Evolutionary conservation across 2,113 vertebrate species (phyloP).

Genomic region (Hymenochirus boettgeri): DNA sequence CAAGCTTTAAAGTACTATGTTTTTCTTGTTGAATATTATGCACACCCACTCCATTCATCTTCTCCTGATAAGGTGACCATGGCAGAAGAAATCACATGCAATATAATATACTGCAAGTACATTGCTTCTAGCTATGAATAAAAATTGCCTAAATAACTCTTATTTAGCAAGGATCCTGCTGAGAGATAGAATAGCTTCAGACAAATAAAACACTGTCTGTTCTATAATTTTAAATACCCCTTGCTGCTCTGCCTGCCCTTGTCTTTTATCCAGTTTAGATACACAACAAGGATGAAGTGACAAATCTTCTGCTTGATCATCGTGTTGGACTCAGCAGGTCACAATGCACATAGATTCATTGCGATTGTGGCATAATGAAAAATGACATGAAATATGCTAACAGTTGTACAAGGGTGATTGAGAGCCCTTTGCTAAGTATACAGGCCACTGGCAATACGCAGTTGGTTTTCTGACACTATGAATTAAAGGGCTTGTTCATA

Average conservation of each 20-base stretch:
- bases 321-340: slow-evolving; percentile 8
- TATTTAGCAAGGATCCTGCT: not conserved
- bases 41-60: not conserved
- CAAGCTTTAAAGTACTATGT: not conserved
- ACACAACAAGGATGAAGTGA: slow-evolving; percentile 20
- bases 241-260: not conserved
- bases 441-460: not conserved
- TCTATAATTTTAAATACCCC: not conserved
- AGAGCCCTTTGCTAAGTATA: not conserved
- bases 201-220: not conserved
- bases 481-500: not conserved
- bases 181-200: not conserved
- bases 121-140: not conserved
- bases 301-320: slow-evolving; percentile 21
- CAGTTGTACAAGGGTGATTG: slow-evolving; percentile 3
- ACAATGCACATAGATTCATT: slow-evolving; percentile 8
- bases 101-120: not conserved
- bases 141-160: not conserved
- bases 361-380: slow-evolving; percentile 2
- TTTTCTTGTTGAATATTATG: not conserved
- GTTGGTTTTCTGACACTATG: not conserved
- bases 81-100: not conserved
- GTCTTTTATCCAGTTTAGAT: slow-evolving; percentile 30
- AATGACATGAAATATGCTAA: slow-evolving; percentile 11
- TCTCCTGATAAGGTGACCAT: not conserved